Percentiles rank a stretch among this genome's conserved stretches.
Evolutionary conservation across 2,888 invertebrate genomes (phyloP).

Genomic region (Apotomis capreana): DNA sequence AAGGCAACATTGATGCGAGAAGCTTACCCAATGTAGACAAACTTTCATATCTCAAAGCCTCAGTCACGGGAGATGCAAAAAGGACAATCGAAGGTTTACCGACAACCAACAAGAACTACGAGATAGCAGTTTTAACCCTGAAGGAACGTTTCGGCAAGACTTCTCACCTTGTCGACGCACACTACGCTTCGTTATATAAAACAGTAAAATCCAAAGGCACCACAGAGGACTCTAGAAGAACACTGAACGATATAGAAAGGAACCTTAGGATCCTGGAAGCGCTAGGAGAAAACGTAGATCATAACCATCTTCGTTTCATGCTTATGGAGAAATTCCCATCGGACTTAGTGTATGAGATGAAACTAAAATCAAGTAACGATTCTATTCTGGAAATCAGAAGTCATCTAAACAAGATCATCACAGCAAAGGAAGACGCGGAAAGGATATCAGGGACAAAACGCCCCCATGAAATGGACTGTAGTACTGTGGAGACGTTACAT

Average conservation of each 20-base stretch:
- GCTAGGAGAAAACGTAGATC: neutral
- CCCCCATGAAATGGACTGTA: neutral
- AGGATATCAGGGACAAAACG: neutral
- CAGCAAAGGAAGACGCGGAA: slow-evolving; percentile 5
- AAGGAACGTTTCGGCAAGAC: neutral
- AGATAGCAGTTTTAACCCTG: neutral
- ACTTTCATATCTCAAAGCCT: neutral
- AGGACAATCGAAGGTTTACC: neutral
- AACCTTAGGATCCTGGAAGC: slow-evolving; percentile 1
- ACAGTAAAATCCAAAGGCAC: neutral
- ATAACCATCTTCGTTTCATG: slow-evolving; percentile 10
- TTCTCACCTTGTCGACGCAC: slow-evolving; percentile 3
- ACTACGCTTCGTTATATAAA: neutral
- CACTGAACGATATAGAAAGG: neutral
- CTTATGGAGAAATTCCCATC: neutral
- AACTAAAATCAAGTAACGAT: neutral
- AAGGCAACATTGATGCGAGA: slow-evolving; percentile 1
- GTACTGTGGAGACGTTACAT: slow-evolving; percentile 3
- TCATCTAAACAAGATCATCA: neutral
- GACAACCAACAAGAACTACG: neutral
- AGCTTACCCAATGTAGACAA: slow-evolving; percentile 17
- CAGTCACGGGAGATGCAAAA: neutral
- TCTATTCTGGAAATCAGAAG: neutral
- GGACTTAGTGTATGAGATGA: neutral
- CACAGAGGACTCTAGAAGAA: neutral